A percentile compares a stretch with the other conserved stretches of the same genome.
These are phyloP conservation scores for Aricia agestis DNA, from an alignment of 1,140 invertebrate species.

Conservation along the genomic window DNA sequence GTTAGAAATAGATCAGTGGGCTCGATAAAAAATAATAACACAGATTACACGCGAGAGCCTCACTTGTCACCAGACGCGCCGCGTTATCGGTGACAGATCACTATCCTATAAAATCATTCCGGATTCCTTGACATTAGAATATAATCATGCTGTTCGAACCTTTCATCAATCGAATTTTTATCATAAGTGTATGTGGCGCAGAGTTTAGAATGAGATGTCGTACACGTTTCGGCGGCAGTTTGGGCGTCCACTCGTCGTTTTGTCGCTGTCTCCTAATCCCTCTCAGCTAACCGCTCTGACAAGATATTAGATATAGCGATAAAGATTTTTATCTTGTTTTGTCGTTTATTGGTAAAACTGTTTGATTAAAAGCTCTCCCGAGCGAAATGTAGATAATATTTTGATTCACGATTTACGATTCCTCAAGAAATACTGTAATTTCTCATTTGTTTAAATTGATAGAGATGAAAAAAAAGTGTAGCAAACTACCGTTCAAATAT, in stretches of 20 bases:
- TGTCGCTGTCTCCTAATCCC: conserved; percentile 67
- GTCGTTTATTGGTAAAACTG: conserved; percentile 13
- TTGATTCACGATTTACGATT: neutral
- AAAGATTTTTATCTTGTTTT: conserved; percentile 37
- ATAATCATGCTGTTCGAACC: conserved; percentile 36
- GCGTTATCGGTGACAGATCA: conserved; percentile 71
- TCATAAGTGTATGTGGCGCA: conserved; percentile 29
- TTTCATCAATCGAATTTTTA: conserved; percentile 22
- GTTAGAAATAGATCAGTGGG: neutral
- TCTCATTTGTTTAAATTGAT: neutral
- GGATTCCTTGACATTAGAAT: conserved; percentile 57
- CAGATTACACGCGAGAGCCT: conserved; percentile 65
- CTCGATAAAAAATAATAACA: conserved; percentile 48
- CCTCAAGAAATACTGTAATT: neutral
- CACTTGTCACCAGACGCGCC: conserved; percentile 66
- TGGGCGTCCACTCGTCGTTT: conserved; percentile 50
- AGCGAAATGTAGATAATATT: neutral
- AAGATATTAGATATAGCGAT: conserved; percentile 67
- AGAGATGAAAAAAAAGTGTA: neutral
- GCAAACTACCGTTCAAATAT: neutral
- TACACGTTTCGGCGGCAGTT: conserved; percentile 19
- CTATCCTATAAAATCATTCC: conserved; percentile 58
- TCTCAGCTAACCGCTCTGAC: conserved; percentile 74
- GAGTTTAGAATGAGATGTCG: conserved; percentile 17
- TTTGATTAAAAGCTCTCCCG: conserved; percentile 24